Conservation (phyloP, 2,888 invertebrate genomes). For the Eupithecia tripunctaria region DNA sequence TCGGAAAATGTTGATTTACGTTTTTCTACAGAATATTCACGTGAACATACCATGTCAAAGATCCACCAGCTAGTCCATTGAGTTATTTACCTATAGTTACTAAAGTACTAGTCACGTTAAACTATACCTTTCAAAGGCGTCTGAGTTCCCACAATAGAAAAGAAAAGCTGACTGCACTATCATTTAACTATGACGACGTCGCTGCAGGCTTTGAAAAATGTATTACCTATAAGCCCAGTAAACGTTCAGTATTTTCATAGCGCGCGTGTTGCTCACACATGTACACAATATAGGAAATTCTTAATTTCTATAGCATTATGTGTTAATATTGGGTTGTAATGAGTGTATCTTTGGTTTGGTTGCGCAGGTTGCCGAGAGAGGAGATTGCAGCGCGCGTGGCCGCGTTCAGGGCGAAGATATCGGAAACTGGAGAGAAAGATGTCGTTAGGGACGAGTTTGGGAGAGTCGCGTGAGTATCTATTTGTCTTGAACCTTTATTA, state of each 20-base stretch:
- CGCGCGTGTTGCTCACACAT: slow-evolving; percentile 16
- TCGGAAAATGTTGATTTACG: not conserved
- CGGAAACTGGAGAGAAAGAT: slow-evolving; percentile 86
- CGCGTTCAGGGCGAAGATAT: slow-evolving; percentile 93
- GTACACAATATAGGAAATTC: slow-evolving; percentile 10
- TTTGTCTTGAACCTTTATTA: slow-evolving; percentile 9
- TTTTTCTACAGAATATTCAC: not conserved
- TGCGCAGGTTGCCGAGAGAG: slow-evolving; percentile 91
- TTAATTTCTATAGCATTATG: not conserved
- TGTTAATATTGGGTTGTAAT: slow-evolving; percentile 50
- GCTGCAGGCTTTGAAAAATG: slow-evolving; percentile 20
- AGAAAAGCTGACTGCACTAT: slow-evolving; percentile 3
- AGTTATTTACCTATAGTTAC: not conserved
- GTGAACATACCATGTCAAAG: not conserved
- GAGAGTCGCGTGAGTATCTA: slow-evolving; percentile 86
- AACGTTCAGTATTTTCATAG: slow-evolving; percentile 17
- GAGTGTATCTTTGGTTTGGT: slow-evolving; percentile 79
- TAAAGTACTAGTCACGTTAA: not conserved
- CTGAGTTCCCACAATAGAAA: not conserved
- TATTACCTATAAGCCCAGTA: slow-evolving; percentile 16
- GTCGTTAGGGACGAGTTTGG: slow-evolving; percentile 93
- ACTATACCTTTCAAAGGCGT: not conserved
- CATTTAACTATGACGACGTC: not conserved
- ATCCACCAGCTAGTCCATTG: not conserved
- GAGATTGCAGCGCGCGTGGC: slow-evolving; percentile 95